Percentiles rank a stretch among this genome's conserved stretches.
These are phyloP conservation scores for Potamilus streckersoni DNA, from an alignment of 1,140 invertebrate species.

Conservation along the genomic window DNA sequence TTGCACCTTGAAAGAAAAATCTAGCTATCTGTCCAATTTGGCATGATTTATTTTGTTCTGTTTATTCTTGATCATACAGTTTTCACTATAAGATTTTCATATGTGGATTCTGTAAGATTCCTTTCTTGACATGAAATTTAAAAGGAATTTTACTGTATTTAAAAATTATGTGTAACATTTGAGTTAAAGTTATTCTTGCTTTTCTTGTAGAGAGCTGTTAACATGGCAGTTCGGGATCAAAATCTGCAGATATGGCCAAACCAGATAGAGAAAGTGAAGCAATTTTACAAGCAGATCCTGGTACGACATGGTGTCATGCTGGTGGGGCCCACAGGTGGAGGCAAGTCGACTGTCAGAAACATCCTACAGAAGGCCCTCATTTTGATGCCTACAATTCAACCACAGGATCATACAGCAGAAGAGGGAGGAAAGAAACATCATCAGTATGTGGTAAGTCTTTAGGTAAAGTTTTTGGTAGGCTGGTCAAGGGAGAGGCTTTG, in stretches of 20 bases:
- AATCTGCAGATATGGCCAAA: slow-evolving; percentile 60
- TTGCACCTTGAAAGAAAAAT: too few species aligned
- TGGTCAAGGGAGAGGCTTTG: too few species aligned
- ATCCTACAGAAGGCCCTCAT: slow-evolving; percentile 65
- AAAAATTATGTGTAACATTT: neutral
- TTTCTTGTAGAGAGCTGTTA: slow-evolving; percentile 62
- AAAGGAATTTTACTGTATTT: neutral
- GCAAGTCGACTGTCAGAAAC: slow-evolving; percentile 61
- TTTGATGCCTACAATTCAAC: slow-evolving; percentile 57
- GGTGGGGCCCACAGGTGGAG: slow-evolving; percentile 66
- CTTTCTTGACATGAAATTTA: too few species aligned
- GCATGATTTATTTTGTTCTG: too few species aligned
- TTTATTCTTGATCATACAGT: too few species aligned
- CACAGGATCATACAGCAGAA: slow-evolving; percentile 33
- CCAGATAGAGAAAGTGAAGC: slow-evolving; percentile 66
- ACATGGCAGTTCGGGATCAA: slow-evolving; percentile 60
- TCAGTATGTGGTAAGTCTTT: slow-evolving; percentile 21
- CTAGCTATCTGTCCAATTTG: too few species aligned
- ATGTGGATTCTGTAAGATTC: too few species aligned
- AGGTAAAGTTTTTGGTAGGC: neutral
- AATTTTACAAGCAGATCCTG: slow-evolving; percentile 65
- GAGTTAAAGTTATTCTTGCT: slow-evolving; percentile 1
- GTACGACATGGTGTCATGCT: slow-evolving; percentile 68
- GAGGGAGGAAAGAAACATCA: slow-evolving; percentile 30
- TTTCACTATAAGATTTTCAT: too few species aligned